Base-by-base conservation (phyloP, 2,797 vertebrate species). In the Xyrichtys novacula region DNA sequence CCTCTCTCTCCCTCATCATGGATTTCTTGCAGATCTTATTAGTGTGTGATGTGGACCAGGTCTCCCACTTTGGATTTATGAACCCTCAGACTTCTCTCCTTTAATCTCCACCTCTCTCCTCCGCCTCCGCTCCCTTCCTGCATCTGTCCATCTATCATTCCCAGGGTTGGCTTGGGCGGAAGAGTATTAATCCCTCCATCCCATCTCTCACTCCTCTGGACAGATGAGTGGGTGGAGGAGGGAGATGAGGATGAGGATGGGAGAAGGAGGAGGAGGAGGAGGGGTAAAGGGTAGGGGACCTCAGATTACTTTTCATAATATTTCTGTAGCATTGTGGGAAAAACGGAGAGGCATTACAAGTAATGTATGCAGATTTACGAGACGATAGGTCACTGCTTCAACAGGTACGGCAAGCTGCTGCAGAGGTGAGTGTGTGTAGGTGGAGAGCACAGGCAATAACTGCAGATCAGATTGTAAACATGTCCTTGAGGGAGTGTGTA, bases 71-170 rank as follows among this genome's bases (percentile, higher is more conserved):
- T 86, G 90, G 89, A 93, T 93, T 93, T 93, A 94, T 93, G 88
- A 90, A 91, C 87, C 89, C 87, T 86, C 88, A 89, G 87, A 89
- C 87, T 87, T 91, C 89, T 91, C 88, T 92, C 88, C 90, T 92
- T 91, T 90, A 89, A 91, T 91, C 88, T 88, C 68, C 47, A 70
- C 65, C 72, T 50, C 72, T 86, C 76, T 86, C 78, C 84, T 90
- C 86, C 82, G 89, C 86, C 83, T 88, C 87, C 50, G 76, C 83
- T 86, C 83, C 89, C 88, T 92, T 91, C 88, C 90, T 88, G 90
- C 88, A 85, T 91, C 90, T 92, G 90, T 92, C 92, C 92, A 94
- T 94, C 90, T 68, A 93, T 95, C 92, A 94, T 90, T 92, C 84
- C 81, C 89, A 90, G 87, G 92, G 91, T 88, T 92, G 89, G 89